phyloP scores from a whole-genome alignment of 2,888 invertebrate genomes.

The Catotricha subobsoleta region DNA sequence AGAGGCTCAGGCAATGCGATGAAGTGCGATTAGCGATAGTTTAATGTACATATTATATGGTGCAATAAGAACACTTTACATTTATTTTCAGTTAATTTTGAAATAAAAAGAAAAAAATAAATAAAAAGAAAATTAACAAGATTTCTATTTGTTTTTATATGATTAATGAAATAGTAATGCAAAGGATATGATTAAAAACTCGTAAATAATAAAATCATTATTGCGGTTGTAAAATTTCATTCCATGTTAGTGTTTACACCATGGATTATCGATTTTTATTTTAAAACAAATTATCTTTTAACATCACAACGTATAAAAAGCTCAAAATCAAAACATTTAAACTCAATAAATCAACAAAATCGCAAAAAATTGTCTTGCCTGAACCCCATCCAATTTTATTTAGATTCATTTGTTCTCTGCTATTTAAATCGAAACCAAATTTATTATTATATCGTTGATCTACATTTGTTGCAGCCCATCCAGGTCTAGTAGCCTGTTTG shows the following conservation, averaged over 20 bases:
- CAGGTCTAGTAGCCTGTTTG: constrained; percentile 18
- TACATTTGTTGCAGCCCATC: constrained; percentile 31
- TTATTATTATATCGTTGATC: constrained; percentile 12
- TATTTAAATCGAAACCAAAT: constrained; percentile 18
- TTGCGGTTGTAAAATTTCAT: too few relatives aligned
- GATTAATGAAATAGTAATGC: background rate
- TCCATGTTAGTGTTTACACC: too few relatives aligned
- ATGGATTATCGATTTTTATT: too few relatives aligned
- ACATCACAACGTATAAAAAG: constrained; percentile 4
- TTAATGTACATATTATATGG: background rate
- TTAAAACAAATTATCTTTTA: background rate
- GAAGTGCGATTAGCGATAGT: background rate
- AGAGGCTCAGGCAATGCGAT: constrained; percentile 16
- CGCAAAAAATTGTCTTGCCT: constrained; percentile 21
- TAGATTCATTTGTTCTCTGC: background rate
- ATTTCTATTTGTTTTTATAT: background rate
- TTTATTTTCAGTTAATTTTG: background rate
- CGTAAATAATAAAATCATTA: constrained; percentile 8
- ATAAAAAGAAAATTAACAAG: background rate
- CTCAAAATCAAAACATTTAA: constrained; percentile 12
- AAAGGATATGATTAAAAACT: background rate
- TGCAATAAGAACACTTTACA: background rate
- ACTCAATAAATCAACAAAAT: too few relatives aligned
- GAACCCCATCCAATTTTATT: constrained; percentile 16
- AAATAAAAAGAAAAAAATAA: background rate